phyloP scores from a whole-genome alignment of 2,113 vertebrate species.

The Athene noctua region DNA sequence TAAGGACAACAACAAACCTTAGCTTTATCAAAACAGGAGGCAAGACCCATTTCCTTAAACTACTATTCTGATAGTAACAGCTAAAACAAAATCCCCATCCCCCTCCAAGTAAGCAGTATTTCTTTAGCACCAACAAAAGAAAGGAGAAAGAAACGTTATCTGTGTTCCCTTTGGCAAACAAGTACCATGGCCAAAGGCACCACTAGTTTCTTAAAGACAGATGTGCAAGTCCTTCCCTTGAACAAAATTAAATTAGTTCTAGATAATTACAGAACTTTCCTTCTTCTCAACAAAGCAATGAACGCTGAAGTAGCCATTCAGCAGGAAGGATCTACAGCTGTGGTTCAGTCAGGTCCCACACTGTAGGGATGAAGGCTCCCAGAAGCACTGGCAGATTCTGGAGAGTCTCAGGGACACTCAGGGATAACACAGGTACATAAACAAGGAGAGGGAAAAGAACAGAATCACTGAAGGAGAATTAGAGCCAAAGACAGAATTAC shows the following conservation, averaged over 20 bases:
- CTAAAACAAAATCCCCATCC: background rate
- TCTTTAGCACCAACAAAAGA: background rate
- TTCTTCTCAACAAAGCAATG: background rate
- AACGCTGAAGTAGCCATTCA: background rate
- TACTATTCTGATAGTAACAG: background rate
- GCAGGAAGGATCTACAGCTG: background rate
- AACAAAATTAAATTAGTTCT: background rate
- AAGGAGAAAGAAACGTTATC: background rate
- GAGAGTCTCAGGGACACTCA: background rate
- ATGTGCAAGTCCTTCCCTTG: background rate
- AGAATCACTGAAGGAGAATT: background rate
- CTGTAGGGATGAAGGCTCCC: background rate
- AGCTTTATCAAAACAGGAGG: background rate
- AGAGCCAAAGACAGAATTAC: background rate
- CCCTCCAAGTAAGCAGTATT: background rate
- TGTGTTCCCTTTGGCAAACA: background rate
- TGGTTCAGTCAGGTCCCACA: background rate
- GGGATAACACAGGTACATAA: background rate
- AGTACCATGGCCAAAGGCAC: background rate
- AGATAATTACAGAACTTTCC: background rate
- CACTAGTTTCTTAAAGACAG: background rate
- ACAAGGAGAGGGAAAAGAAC: background rate
- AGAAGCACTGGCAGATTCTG: background rate
- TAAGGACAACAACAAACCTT: background rate
- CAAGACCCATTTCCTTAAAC: background rate